Evolutionary conservation across 2,113 vertebrate species (phyloP), one percentile per base, ranked within the genome.

Genomic region (Heteronetta atricapilla): DNA sequence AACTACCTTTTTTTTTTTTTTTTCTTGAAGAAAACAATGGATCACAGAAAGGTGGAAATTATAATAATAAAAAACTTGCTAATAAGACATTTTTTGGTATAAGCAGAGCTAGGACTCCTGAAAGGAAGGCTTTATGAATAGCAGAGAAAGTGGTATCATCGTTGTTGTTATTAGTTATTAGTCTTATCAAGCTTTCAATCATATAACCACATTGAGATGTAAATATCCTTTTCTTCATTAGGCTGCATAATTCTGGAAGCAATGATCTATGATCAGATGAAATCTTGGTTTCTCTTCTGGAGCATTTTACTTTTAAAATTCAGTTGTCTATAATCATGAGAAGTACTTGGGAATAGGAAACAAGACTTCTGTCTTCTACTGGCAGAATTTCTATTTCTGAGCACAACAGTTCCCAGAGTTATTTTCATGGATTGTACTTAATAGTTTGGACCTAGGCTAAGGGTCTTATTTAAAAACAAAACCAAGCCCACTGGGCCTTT

Each of bases 11-110:
- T 5, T 66, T 13, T 19, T 64, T 13, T 80, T 93, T 64, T 12
- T 81, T 93, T 90, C 87, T 19, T 26, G n/a, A 79, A 70, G 55
- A 88, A 92, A 79, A 60, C 38, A 80, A n/a, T 81, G 82, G 60
- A 46, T 50, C 56, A 34, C 31, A 59, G 53, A 70, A 91, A 89
- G 58, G 23, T 68, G 68, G 59, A 86, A 80, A 48, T 48, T 22
- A 48, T 48, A 48, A 48, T 48, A 48, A 63, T 33, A 75, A 56
- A 76, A 85, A 91, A 88, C 23, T 70, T 36, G 66, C 85, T 78
- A 86, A 33, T 38, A 60, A 70, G n/a, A 38, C 80, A 13, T 40
- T 67, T 88, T 88, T 76, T 8, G 38, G 21, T 74, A 55, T 83
- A 63, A 86, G 95, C 52, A 85, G 73, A 90, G 50, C 12, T 80